Conservation (phyloP, 2,888 invertebrate species). For the Tanypteryx hageni region DNA sequence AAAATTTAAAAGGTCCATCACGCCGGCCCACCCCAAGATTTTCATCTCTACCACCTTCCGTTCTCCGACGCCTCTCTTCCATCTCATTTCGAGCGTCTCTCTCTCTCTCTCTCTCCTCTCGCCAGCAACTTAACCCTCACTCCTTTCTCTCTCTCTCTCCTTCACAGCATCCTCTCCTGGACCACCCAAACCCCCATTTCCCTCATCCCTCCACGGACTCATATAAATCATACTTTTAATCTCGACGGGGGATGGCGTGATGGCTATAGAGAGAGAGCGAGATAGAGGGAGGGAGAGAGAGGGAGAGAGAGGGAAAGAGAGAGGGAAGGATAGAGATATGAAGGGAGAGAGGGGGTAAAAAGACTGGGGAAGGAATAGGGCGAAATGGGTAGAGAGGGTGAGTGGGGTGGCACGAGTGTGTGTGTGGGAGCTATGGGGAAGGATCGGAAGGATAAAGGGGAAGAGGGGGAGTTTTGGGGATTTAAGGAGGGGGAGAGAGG, state of each 20-base stretch:
- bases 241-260: slow-evolving; percentile 54
- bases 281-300: background rate
- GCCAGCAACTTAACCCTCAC: background rate
- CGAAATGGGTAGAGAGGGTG: background rate
- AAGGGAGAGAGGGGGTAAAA: background rate
- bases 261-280: slow-evolving; percentile 14
- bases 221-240: slow-evolving; percentile 64
- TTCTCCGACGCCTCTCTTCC: background rate
- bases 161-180: slow-evolving; percentile 45
- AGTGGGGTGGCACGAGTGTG: background rate
- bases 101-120: slow-evolving; percentile 13
- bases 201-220: slow-evolving; percentile 5
- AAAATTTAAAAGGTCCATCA: slow-evolving; percentile 26
- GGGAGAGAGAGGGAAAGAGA: background rate
- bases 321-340: background rate
- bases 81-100: background rate
- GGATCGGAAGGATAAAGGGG: background rate
- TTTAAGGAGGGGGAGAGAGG: background rate
- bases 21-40: slow-evolving; percentile 5
- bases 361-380: background rate
- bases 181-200: background rate
- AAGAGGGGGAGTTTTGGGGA: background rate
- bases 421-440: background rate
- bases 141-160: background rate
- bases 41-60: background rate